Conservation (phyloP, 2,113 vertebrate species). For the Callaeas wilsoni region DNA sequence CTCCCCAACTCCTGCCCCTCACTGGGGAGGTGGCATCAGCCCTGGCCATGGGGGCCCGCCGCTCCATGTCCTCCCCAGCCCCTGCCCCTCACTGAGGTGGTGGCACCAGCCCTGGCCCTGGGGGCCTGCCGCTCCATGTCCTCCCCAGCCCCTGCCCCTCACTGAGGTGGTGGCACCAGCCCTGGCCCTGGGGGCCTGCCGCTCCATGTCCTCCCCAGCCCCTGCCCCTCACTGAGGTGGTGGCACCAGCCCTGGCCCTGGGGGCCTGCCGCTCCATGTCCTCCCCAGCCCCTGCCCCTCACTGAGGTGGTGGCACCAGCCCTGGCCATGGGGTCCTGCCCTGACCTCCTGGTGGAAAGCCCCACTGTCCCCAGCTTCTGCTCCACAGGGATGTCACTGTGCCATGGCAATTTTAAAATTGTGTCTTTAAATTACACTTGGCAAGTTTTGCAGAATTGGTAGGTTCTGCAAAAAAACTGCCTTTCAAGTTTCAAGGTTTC, state of each 20-base stretch:
- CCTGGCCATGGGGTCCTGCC: neutral
- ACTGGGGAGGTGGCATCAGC: fast-evolving
- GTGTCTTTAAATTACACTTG: neutral
- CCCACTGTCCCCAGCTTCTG: neutral
- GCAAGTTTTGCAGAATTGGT: neutral
- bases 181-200: neutral
- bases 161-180: fast-evolving
- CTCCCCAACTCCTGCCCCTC: fast-evolving
- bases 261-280: neutral
- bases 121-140: neutral
- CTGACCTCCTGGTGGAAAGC: fast-evolving
- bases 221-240: fast-evolving
- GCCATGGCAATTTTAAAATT: neutral
- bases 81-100: fast-evolving
- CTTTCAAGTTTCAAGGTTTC: neutral
- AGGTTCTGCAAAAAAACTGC: neutral
- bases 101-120: neutral
- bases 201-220: fast-evolving
- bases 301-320: fast-evolving
- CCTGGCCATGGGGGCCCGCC: neutral
- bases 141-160: fast-evolving
- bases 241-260: neutral
- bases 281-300: fast-evolving
- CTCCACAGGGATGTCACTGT: neutral
- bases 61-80: fast-evolving